Evolutionary conservation across 2,797 vertebrate genomes (phyloP).

Genomic region (Cossypha dichroa): DNA sequence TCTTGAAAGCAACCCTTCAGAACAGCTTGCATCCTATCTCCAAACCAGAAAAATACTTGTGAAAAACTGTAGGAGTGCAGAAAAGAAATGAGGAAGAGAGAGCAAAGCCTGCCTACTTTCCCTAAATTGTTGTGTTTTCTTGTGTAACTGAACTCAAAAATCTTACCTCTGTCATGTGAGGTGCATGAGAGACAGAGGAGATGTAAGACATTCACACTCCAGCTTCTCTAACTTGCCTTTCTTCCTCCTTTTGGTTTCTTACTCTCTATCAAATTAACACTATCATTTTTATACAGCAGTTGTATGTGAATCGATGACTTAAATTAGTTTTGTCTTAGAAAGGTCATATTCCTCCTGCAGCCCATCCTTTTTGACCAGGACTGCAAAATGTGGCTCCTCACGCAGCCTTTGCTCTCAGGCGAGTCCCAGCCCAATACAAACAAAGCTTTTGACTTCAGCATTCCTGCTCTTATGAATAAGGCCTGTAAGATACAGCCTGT

Average conservation of each 20-base stretch:
- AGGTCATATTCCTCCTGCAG: neutral
- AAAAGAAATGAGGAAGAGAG: neutral
- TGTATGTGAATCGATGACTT: neutral
- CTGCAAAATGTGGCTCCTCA: neutral
- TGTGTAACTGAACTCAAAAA: neutral
- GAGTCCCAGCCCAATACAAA: neutral
- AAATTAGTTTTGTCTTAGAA: neutral
- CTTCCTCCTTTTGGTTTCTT: neutral
- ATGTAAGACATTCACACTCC: neutral
- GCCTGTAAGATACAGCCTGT: neutral
- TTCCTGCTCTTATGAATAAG: slow-evolving; percentile 7
- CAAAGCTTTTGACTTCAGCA: neutral
- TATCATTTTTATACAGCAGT: neutral
- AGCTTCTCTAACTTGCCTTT: neutral
- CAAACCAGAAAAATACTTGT: neutral
- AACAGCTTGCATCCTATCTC: neutral
- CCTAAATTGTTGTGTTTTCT: neutral
- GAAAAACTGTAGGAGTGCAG: neutral
- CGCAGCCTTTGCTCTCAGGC: neutral
- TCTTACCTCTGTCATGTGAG: neutral
- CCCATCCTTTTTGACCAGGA: neutral
- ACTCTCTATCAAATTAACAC: neutral
- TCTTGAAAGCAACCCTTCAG: neutral
- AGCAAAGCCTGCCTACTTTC: neutral
- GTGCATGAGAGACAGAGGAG: neutral